Percentiles rank a stretch among this genome's conserved stretches.
These are phyloP conservation scores for Momotus momota DNA, from an alignment of 2,797 vertebrate species.

Conservation along the genomic window DNA sequence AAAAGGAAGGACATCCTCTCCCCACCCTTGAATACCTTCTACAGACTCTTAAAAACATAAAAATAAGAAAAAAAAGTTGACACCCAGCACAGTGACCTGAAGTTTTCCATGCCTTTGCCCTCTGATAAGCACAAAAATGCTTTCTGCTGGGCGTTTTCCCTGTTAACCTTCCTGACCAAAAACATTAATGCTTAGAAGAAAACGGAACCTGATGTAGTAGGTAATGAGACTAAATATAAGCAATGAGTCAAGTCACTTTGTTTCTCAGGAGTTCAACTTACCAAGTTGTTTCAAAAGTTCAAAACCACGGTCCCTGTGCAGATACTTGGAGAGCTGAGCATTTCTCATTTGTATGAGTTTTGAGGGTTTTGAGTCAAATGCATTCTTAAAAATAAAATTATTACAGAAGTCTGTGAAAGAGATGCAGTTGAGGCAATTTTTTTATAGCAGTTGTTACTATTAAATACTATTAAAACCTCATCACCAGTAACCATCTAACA, in stretches of 20 bases:
- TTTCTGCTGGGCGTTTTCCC: slow-evolving; percentile 63
- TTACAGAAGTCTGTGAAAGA: not conserved
- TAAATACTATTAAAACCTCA: not conserved
- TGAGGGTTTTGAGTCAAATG: not conserved
- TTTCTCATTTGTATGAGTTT: not conserved
- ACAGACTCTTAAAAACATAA: not conserved
- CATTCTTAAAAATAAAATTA: not conserved
- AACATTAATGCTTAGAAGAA: slow-evolving; percentile 41
- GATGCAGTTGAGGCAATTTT: not conserved
- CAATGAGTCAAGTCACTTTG: slow-evolving; percentile 41
- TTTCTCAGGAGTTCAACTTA: slow-evolving; percentile 1
- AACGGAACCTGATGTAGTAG: slow-evolving; percentile 18
- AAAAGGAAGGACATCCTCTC: slow-evolving; percentile 61
- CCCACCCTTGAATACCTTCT: slow-evolving; percentile 30
- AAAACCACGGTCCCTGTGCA: not conserved
- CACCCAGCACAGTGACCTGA: slow-evolving; percentile 27
- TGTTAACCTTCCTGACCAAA: slow-evolving; percentile 63
- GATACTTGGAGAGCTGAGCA: not conserved
- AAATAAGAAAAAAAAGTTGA: not conserved
- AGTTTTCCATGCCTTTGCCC: slow-evolving; percentile 54
- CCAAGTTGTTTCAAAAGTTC: not conserved
- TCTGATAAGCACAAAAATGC: slow-evolving; percentile 56
- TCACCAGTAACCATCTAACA: not conserved
- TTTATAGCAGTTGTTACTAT: slow-evolving; percentile 4
- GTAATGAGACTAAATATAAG: slow-evolving; percentile 71